Evolutionary conservation across 2,888 invertebrate genomes (phyloP), one percentile per base, ranked within the genome.

Genomic region (Mechanitis messenoides): DNA sequence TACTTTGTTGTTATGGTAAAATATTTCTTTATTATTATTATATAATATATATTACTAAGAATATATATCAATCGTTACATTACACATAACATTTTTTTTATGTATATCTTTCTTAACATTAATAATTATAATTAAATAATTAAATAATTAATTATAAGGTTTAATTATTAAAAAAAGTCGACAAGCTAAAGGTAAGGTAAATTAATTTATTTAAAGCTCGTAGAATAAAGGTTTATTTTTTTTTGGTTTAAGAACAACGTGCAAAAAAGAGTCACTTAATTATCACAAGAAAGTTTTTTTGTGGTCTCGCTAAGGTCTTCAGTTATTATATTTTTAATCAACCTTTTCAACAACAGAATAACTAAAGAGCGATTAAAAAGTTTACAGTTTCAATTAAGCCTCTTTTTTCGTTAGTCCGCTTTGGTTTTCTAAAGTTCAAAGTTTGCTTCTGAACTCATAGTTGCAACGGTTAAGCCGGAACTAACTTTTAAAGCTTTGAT

Each of bases 401-500:
- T 55, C 69, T 64, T 71, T 73, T 69, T 72, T 69, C 65, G 61
- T 66, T 61, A 62, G 63, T 62, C 63, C 59, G 62, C 64, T 61
- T 53, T 50, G 65, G 61, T 68, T 68, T 64, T 67, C 65, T 61
- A 61, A 68, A 66, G 65, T 67, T 67, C 42, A 71, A 69, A 72
- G 70, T 70, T 73, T 67, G 63, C 69, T 68, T 68, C 62, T 62
- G 69, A 64, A 73, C 76, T 79, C 75, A 73, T 78, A 80, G 77
- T 79, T 75, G 71, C 69, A 69, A 66, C 74, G 77, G 74, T 75
- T 76, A 76, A 77, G 76, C 77, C 70, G 73, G 69, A 70, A 71
- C 72, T 73, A 78, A 78, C 76, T 79, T 73, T 75, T 73, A 69
- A 77, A 76, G 73, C 73, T 73, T 74, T 74, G 74, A 77, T 78